phyloP scores from a whole-genome alignment of 2,113 vertebrate genomes.

The Acrocephalus arundinaceus region DNA sequence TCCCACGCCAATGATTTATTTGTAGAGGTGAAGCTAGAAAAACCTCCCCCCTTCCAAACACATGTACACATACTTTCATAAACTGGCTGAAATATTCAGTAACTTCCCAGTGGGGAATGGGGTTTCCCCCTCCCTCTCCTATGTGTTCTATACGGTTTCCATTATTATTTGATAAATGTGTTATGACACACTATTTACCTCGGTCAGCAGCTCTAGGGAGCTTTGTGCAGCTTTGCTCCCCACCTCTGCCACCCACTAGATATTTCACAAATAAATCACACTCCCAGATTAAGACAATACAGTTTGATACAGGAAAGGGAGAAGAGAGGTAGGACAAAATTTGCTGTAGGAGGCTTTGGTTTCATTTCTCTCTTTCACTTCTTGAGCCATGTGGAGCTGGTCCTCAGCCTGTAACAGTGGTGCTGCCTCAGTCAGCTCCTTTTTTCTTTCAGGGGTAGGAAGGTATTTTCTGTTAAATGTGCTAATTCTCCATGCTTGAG shows the following conservation, averaged over 20 bases:
- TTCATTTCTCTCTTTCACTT: background rate
- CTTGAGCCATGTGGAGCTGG: background rate
- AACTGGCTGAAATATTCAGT: conserved; percentile 51
- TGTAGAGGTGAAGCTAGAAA: conserved; percentile 5
- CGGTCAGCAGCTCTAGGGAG: conserved; percentile 57
- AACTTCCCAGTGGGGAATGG: conserved; percentile 30
- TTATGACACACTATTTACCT: conserved; percentile 71
- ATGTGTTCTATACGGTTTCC: conserved; percentile 45
- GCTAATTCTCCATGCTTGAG: background rate
- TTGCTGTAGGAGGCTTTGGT: background rate
- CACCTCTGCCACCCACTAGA: conserved; percentile 62
- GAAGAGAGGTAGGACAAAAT: background rate
- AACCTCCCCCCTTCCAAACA: background rate
- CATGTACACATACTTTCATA: conserved; percentile 13
- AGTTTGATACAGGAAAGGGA: background rate
- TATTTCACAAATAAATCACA: conserved; percentile 68
- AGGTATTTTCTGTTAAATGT: background rate
- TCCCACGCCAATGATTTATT: conserved; percentile 51
- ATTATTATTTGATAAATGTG: conserved; percentile 72
- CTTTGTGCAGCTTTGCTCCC: conserved; percentile 37
- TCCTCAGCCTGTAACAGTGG: background rate
- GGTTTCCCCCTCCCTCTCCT: background rate
- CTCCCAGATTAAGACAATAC: conserved; percentile 46
- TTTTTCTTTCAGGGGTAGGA: background rate
- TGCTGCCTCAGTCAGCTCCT: background rate